These are phyloP conservation scores for Dryobates pubescens DNA, from an alignment of 2,797 vertebrate genomes.

Conservation along the genomic window DNA sequence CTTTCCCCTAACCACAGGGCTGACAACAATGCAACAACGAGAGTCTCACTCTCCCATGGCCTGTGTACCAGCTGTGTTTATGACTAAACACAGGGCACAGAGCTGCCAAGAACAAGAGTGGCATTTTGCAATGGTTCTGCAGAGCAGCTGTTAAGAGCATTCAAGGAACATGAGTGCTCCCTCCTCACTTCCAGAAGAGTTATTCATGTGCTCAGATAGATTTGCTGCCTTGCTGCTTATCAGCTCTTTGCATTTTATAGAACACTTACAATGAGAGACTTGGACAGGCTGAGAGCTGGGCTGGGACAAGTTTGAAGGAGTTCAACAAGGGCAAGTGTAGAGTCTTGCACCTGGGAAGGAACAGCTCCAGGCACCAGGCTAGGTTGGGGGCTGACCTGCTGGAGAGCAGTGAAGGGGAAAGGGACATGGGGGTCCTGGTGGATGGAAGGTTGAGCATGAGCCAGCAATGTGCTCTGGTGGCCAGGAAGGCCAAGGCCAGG, in stretches of 20 bases:
- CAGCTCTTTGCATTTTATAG: neutral
- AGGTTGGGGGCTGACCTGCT: too few relatives aligned
- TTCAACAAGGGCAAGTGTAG: too few relatives aligned
- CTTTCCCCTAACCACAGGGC: neutral
- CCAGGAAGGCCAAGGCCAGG: too few relatives aligned
- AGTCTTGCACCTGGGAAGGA: too few relatives aligned
- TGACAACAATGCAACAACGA: neutral
- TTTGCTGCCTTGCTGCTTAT: neutral
- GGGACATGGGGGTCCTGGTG: too few relatives aligned
- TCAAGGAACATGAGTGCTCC: neutral
- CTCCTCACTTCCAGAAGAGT: neutral
- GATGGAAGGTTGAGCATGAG: too few relatives aligned
- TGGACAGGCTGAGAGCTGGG: too few relatives aligned
- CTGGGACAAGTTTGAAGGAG: too few relatives aligned
- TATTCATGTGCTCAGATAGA: neutral
- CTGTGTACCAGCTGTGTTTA: slow-evolving; percentile 24
- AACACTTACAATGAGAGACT: neutral
- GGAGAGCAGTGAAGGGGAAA: too few relatives aligned
- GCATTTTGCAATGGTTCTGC: slow-evolving; percentile 19
- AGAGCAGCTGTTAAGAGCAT: neutral
- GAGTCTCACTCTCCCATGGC: slow-evolving; percentile 3
- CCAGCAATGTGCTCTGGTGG: too few relatives aligned
- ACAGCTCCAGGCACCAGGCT: too few relatives aligned
- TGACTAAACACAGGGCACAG: slow-evolving; percentile 4
- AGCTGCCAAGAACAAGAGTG: slow-evolving; percentile 20